phyloP scores from a whole-genome alignment of 2,888 invertebrate species.

The Mechanitis mazaeus region DNA sequence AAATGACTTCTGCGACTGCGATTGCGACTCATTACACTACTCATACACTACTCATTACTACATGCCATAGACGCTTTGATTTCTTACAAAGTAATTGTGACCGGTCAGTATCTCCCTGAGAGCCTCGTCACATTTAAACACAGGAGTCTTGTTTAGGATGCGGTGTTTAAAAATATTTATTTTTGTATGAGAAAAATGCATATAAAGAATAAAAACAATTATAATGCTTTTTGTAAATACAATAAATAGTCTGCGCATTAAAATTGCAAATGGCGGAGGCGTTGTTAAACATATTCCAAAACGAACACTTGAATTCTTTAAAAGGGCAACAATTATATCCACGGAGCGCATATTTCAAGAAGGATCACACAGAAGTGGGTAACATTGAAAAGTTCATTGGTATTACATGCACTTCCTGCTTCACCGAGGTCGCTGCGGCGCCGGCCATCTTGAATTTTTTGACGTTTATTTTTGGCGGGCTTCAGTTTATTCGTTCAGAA shows the following conservation, averaged over 20 bases:
- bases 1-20: too few relatives aligned
- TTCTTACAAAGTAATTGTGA: too few relatives aligned
- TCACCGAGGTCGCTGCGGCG: conserved; percentile 53
- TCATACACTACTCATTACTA: too few relatives aligned
- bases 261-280: conserved; percentile 24
- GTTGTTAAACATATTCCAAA: conserved; percentile 19
- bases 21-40: too few relatives aligned
- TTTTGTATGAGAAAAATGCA: too few relatives aligned
- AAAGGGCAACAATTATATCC: conserved; percentile 38
- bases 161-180: too few relatives aligned
- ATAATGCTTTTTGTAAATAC: neutral
- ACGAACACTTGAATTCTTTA: conserved; percentile 28
- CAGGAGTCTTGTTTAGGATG: too few relatives aligned
- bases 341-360: conserved; percentile 48
- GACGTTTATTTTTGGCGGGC: conserved; percentile 73
- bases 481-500: conserved; percentile 47
- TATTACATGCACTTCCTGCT: conserved; percentile 74
- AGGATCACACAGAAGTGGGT: conserved; percentile 59
- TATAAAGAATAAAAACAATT: too few relatives aligned
- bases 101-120: too few relatives aligned
- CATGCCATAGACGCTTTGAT: too few relatives aligned
- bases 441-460: conserved; percentile 68
- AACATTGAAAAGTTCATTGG: conserved; percentile 75
- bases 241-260: conserved; percentile 25
- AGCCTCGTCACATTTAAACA: too few relatives aligned